These are phyloP conservation scores for Anorthoa munda DNA, from an alignment of 2,888 invertebrate species.

Conservation along the genomic window DNA sequence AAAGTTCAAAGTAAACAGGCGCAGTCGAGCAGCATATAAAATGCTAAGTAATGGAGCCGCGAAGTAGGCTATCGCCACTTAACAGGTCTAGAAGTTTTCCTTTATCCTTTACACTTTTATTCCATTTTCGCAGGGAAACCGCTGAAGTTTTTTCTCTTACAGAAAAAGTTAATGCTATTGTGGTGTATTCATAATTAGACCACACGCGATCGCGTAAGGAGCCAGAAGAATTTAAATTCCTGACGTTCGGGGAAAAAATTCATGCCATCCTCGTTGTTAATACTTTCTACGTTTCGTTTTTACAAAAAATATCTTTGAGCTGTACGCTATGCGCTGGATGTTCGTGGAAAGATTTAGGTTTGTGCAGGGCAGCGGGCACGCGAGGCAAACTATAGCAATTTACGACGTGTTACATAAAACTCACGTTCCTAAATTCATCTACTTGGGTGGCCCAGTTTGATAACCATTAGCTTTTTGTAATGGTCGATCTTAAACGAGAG, in stretches of 20 bases:
- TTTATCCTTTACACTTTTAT: constrained; percentile 79
- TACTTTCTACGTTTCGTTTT: constrained; percentile 86
- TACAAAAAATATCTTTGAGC: constrained; percentile 86
- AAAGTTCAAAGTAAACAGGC: constrained; percentile 75
- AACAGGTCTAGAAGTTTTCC: constrained; percentile 79
- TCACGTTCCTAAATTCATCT: constrained; percentile 84
- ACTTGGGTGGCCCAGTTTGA: constrained; percentile 88
- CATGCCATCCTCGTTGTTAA: constrained; percentile 82
- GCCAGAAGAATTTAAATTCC: constrained; percentile 88
- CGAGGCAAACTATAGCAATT: constrained; percentile 82
- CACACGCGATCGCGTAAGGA: constrained; percentile 88
- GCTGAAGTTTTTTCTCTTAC: constrained; percentile 72
- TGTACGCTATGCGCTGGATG: constrained; percentile 82
- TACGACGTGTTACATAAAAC: constrained; percentile 86
- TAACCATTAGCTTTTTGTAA: constrained; percentile 87
- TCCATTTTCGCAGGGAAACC: constrained; percentile 79
- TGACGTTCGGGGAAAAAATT: constrained; percentile 86
- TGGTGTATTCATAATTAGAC: constrained; percentile 88
- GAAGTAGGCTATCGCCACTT: constrained; percentile 80
- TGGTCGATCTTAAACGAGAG: constrained; percentile 80
- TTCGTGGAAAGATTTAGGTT: constrained; percentile 83
- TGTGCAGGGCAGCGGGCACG: constrained; percentile 76
- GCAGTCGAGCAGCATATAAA: constrained; percentile 73
- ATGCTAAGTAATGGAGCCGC: constrained; percentile 77
- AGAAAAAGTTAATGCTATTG: constrained; percentile 76